Evolutionary conservation across 2,888 invertebrate species (phyloP), one percentile per base, ranked within the genome.

Genomic region (Heliconius hortense): DNA sequence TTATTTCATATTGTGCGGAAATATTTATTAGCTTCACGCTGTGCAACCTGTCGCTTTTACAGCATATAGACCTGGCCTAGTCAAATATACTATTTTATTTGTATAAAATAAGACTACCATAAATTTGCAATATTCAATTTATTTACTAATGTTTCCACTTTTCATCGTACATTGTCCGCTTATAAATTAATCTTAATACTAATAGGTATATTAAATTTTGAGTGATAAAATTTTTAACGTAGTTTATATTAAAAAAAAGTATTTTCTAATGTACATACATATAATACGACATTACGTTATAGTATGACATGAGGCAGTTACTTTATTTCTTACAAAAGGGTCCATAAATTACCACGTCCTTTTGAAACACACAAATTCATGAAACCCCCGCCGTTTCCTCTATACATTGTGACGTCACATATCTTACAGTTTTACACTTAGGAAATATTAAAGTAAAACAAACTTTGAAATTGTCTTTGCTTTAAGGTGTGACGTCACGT

Each of bases 91-190:
- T 0, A 63, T 28, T 28, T 63, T 26, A 48, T 48, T 72, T 63
- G 3, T 31, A 69, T 13, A 24, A 53, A 67, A 73, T 26, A 60
- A 74, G 62, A 74, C 24, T 31, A 59, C 28, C 43, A 2, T 43
- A 0, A 74, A 68, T 60, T 68, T 73, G 74, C 26, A 68, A 62
- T 74, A 74, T 68, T 74, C 43, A 60, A 60, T 48, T 74, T 69
- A 35, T 66, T 72, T 21, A 8, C n/a, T 31, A 24, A 66, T 28
- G 35, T 66, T 39, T 66, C 35, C 53, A 56, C 31, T 73, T 56
- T 66, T 31, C 31, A 26, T 68, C 48, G 59, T 48, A 74, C 31
- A 66, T 73, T 35, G 56, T 66, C n/a, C 73, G 35, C 59, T 62
- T 59, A 71, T 28, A 71, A 71, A 39, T 62, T 10, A 43, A 21